These are phyloP conservation scores for human (Homo sapiens) DNA, from an alignment of 2,113 vertebrate genomes.

Conservation along the genomic window GRCh38 chr9:110365001-110365500, in stretches of 20 bases:
- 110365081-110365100: no score
- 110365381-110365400: not conserved
- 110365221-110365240: not conserved
- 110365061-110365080: no score
- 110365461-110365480: not conserved
- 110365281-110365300: not conserved
- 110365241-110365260: not conserved
- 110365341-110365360: not conserved
- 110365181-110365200: no score
- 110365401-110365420: not conserved
- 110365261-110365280: not conserved
- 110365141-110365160: no score
- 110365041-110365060: no score
- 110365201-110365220: not conserved
- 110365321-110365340: no score
- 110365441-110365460: not conserved
- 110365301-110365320: not conserved
- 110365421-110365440: not conserved
- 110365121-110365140: no score
- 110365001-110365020: no score
- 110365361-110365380: not conserved
- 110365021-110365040: no score
- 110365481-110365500: not conserved
- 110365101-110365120: no score
- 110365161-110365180: no score